Base-by-base conservation (phyloP, 1,140 invertebrate species). In the Coelopa frigida region DNA sequence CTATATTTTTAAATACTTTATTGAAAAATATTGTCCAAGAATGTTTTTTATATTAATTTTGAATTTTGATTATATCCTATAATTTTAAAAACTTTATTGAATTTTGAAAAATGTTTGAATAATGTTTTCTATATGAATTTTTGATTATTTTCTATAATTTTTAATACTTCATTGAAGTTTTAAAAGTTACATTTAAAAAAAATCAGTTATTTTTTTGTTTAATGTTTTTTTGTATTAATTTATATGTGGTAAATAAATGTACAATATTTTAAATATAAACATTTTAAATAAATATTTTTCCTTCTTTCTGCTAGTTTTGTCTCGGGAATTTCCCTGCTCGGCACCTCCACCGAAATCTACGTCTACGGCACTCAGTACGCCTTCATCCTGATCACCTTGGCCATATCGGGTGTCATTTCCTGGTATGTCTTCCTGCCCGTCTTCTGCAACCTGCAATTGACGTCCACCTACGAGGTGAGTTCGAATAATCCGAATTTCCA, bases 271-370 rank as follows among this genome's bases (percentile, higher is more conserved):
- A 29, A 10, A 29, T 10, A 29, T 29, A 10, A 29, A 29, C 8
- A 29, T 29, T 29, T 29, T 29, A 29, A 29, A 29, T 8, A 29
- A 10, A 29, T 14, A 29, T 29, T 44, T 33, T 36, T 45, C n/a
- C 14, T 46, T 38, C 4, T 29, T 50, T 50, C 11, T 14, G 14
- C 14, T 20, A 50, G 48, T 32, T 50, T 50, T 32, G 84, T 94
- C 58, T 94, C 90, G 8, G 89, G 91, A 2, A 90, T 87, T 43
- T 84, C 84, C 1, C 59, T 87, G 2, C 65, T 87, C 40, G 89
- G 89, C 0, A 86, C 80, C 11, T 88, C 89, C 2, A 87, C 87
- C 0, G 89, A 92, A 71, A 80, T 91, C 46, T 93, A 93, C 60
- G 79, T 82, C 32, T 79, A 87, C 52, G 87, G 87, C 2, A 84